These are phyloP conservation scores for Frankliniella intonsa DNA, from an alignment of 2,888 invertebrate species.

Conservation along the genomic window DNA sequence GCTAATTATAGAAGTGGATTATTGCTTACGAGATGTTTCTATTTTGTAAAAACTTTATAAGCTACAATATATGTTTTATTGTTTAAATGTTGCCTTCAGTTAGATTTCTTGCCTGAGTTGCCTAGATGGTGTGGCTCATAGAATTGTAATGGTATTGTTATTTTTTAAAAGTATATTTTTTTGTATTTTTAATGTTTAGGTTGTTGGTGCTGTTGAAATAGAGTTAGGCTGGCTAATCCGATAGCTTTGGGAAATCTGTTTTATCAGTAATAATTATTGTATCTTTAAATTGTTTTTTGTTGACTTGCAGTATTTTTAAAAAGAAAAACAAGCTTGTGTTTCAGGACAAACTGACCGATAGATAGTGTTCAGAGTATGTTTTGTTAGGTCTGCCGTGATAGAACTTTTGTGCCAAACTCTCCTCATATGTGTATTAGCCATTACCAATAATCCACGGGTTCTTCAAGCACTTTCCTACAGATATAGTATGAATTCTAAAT, in stretches of 20 bases:
- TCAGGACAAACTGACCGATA: not conserved
- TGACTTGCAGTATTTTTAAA: not conserved
- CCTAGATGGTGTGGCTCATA: constrained; percentile 6
- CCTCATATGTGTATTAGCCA: not conserved
- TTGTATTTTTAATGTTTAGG: constrained; percentile 7
- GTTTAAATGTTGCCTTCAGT: constrained; percentile 11
- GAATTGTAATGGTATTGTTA: constrained; percentile 10
- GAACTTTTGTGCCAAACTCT: constrained; percentile 6
- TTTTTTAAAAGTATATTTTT: constrained; percentile 25
- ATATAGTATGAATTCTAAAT: not conserved
- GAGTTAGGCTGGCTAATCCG: not conserved
- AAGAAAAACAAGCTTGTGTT: not conserved
- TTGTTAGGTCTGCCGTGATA: constrained; percentile 4
- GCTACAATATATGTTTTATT: constrained; percentile 11
- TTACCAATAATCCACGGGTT: not conserved
- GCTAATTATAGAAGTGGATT: not conserved
- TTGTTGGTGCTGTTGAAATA: constrained; percentile 14
- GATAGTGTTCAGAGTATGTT: constrained; percentile 14
- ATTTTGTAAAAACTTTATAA: constrained; percentile 19
- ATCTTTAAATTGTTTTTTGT: not conserved
- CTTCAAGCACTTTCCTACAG: constrained; percentile 5
- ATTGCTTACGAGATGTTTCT: constrained; percentile 19
- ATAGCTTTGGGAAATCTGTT: not conserved
- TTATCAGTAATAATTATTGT: not conserved
- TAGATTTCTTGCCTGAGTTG: constrained; percentile 20